Conservation (phyloP, 2,888 invertebrate species). For the Volucella zonaria region DNA sequence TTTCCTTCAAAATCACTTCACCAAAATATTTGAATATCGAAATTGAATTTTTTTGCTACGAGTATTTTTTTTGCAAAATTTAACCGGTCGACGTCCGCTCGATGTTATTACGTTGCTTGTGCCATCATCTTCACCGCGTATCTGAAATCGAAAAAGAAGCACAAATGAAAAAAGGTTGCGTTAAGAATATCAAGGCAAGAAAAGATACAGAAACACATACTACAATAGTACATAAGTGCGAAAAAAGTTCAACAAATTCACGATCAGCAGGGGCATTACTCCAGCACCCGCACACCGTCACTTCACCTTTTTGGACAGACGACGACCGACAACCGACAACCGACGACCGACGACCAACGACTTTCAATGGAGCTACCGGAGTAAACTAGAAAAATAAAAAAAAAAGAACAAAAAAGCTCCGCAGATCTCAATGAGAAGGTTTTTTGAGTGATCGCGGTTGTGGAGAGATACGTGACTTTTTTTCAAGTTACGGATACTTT, state of each 20-base stretch:
- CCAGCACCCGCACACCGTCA: constrained; percentile 20
- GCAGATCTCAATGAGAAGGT: constrained; percentile 46
- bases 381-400: constrained; percentile 50
- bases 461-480: constrained; percentile 25
- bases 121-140: constrained; percentile 71
- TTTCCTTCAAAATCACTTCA: constrained; percentile 32
- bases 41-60: not conserved
- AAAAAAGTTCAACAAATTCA: constrained; percentile 71
- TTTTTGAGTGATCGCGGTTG: constrained; percentile 13
- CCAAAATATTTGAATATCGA: constrained; percentile 18
- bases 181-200: constrained; percentile 62
- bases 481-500: constrained; percentile 1
- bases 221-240: constrained; percentile 18
- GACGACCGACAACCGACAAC: too few species aligned
- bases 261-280: constrained; percentile 56
- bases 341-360: too few species aligned
- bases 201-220: constrained; percentile 30
- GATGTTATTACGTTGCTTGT: constrained; percentile 66
- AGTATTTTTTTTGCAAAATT: constrained; percentile 16
- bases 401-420: constrained; percentile 55
- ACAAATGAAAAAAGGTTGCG: constrained; percentile 62
- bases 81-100: constrained; percentile 70
- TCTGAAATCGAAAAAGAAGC: constrained; percentile 71
- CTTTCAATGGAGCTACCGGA: constrained; percentile 34
- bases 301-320: constrained; percentile 4